Percentiles rank a stretch among this genome's conserved stretches.
Evolutionary conservation across 2,888 invertebrate species (phyloP).

Genomic region (Oxycera nigricornis): DNA sequence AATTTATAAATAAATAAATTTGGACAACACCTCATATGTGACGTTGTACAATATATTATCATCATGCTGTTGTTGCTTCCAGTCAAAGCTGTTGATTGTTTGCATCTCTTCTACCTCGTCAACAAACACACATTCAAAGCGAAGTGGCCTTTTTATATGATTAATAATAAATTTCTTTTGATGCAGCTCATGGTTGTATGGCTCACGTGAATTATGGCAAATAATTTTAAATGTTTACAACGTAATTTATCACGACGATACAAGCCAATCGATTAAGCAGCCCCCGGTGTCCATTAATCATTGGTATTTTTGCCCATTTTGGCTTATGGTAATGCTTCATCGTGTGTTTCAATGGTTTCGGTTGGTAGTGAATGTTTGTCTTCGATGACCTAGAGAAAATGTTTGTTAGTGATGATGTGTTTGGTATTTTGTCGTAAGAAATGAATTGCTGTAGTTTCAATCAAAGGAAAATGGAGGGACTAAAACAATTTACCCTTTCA

Average conservation of each 20-base stretch:
- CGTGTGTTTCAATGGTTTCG: not conserved
- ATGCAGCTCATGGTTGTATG: slow-evolving; percentile 8
- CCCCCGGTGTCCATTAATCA: slow-evolving; percentile 27
- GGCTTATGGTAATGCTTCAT: too few species aligned
- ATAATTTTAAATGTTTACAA: slow-evolving; percentile 38
- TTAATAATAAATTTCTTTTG: slow-evolving; percentile 29
- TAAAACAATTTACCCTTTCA: too few species aligned
- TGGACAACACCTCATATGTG: slow-evolving; percentile 27
- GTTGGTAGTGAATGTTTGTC: slow-evolving; percentile 20
- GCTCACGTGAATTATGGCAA: slow-evolving; percentile 38
- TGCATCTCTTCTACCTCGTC: not conserved
- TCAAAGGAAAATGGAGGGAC: too few species aligned
- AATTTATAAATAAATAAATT: slow-evolving; percentile 35
- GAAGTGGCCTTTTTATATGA: not conserved
- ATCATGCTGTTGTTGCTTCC: not conserved
- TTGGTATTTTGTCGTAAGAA: too few species aligned
- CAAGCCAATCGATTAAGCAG: slow-evolving; percentile 36
- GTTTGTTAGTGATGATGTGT: too few species aligned
- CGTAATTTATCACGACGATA: slow-evolving; percentile 34
- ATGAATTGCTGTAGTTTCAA: too few species aligned
- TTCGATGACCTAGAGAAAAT: slow-evolving; percentile 20
- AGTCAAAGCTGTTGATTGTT: not conserved
- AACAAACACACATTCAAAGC: not conserved
- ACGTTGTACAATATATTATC: slow-evolving; percentile 25
- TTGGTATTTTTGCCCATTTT: not conserved